A percentile compares a stretch with the other conserved stretches of the same genome.
Evolutionary conservation across 2,888 invertebrate species (phyloP).

Genomic region (Pseudococcus jackbeardsleyi): DNA sequence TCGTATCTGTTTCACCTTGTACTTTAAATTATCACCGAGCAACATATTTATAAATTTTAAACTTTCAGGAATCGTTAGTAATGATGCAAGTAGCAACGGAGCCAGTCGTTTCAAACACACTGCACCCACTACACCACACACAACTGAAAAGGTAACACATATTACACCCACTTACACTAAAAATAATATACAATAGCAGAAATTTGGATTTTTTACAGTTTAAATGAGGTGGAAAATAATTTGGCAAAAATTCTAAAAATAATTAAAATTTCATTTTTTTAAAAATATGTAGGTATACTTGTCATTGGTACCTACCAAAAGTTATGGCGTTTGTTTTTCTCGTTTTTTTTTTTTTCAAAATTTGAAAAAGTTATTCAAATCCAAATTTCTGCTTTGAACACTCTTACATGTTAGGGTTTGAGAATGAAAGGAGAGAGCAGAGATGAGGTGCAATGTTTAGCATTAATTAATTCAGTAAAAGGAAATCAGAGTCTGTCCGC

Average conservation of each 20-base stretch:
- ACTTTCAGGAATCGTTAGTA: conserved; percentile 59
- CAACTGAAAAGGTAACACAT: conserved; percentile 63
- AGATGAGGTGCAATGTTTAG: no score
- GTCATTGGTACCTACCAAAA: background rate
- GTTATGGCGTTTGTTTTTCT: background rate
- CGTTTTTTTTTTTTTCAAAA: no score
- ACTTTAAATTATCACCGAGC: background rate
- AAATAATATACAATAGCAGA: conserved; percentile 33
- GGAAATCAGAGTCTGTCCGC: no score
- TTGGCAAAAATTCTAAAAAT: conserved; percentile 21
- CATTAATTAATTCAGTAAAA: no score
- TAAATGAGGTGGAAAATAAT: conserved; percentile 3
- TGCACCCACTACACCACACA: conserved; percentile 60
- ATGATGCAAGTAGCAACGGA: conserved; percentile 54
- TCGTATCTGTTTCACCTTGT: background rate
- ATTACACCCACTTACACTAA: conserved; percentile 59
- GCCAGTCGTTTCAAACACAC: conserved; percentile 47
- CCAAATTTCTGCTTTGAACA: conserved; percentile 4
- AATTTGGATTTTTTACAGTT: background rate
- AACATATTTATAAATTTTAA: conserved; percentile 39
- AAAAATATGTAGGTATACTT: background rate
- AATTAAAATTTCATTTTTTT: background rate
- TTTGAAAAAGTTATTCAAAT: background rate
- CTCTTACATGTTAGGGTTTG: background rate
- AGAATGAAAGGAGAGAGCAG: background rate